Evolutionary conservation across 2,888 invertebrate genomes (phyloP).

Genomic region (Elmis aenea): DNA sequence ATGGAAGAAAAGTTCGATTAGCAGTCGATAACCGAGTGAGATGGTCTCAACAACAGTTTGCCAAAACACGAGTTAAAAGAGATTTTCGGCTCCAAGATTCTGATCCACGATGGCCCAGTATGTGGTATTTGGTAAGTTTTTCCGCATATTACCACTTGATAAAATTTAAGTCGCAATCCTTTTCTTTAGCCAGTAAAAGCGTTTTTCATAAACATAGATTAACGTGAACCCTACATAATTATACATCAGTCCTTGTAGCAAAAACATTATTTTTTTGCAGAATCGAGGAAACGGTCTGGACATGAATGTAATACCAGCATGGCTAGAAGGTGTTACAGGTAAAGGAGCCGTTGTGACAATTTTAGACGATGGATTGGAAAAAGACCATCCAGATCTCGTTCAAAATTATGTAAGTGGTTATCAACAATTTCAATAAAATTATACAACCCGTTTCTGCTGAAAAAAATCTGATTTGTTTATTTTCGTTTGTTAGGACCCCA

Average conservation of each 20-base stretch:
- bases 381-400: constrained; percentile 88
- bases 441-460: too few relatives aligned
- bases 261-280: constrained; percentile 47
- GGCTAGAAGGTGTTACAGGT: constrained; percentile 92
- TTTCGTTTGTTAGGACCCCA: constrained; percentile 66
- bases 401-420: constrained; percentile 84
- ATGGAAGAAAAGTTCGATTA: constrained; percentile 65
- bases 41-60: constrained; percentile 79
- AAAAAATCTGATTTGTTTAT: constrained; percentile 6
- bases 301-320: constrained; percentile 95
- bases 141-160: too few relatives aligned
- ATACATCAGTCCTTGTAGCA: background rate
- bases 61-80: constrained; percentile 75
- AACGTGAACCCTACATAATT: background rate
- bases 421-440: too few relatives aligned
- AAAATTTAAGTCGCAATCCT: too few relatives aligned
- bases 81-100: constrained; percentile 59
- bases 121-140: constrained; percentile 94
- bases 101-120: constrained; percentile 89
- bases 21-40: constrained; percentile 70
- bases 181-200: too few relatives aligned
- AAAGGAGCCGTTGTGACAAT: constrained; percentile 94
- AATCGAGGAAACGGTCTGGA: constrained; percentile 88
- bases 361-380: constrained; percentile 93
- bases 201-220: background rate